Evolutionary conservation across 1,140 invertebrate genomes (phyloP), one percentile per base, ranked within the genome.

Genomic region (Dinothrombium tinctorium): DNA sequence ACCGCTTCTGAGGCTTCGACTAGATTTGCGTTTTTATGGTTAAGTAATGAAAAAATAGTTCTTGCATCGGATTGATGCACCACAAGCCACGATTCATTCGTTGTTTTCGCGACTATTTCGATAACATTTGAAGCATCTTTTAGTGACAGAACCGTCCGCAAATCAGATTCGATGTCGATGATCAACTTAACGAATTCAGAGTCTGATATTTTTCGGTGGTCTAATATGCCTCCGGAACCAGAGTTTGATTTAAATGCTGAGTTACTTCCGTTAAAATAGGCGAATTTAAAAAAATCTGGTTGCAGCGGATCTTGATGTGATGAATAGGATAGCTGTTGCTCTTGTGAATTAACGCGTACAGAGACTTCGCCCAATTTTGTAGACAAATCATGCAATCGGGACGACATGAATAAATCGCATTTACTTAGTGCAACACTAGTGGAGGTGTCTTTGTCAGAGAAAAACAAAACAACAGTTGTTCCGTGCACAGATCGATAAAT

Each of bases 401-500:
- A 5, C 21, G 33, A 35, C 7, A 45, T 15, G 24, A 41, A 15
- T 14, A 28, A 21, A 25, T 42, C 39, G 37, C 40, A 45, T 37
- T 45, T 39, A 14, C 17, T 11, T 23, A 45, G 19, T 6, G 11
- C n/a, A n/a, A n/a, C n/a, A n/a, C n/a, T n/a, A n/a, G n/a, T n/a
- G n/a, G n/a, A n/a, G n/a, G n/a, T n/a, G n/a, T n/a, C n/a, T n/a
- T n/a, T n/a, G n/a, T n/a, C 15, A 0, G 19, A 22, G n/a, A 11
- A 12, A 9, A 45, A 11, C 20, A 45, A 21, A n/a, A 42, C 44
- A 2, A 45, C 21, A 2, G 44, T 45, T 8, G 39, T 21, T 21
- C 44, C 44, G 33, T 45, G 41, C 12, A 41, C 29, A 4, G 44
- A 45, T 15, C 44, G 44, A 28, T 43, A 45, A 19, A 45, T n/a